Evolutionary conservation across 1,140 invertebrate species (phyloP), one percentile per base, ranked within the genome.

Genomic region (Lethocerus indicus): DNA sequence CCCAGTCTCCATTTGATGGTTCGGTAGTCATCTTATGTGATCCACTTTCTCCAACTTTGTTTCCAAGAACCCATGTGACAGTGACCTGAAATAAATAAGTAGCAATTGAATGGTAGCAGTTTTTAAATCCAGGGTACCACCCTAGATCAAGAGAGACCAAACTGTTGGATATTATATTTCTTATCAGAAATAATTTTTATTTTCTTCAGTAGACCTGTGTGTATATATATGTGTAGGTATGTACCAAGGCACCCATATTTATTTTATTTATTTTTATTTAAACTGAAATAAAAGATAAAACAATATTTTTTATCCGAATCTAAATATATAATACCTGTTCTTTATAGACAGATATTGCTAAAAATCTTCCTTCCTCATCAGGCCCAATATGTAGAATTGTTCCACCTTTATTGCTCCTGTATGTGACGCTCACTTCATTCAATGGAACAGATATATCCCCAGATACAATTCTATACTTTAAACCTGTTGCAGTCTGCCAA

Each of bases 331-430:
- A 71, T 21, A 82, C 73, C 53, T 75, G 72, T 51, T 81, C 78
- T 45, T 75, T 71, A 58, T 74, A 78, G 24, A 81, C 76, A 20
- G 78, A 80, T 35, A 86, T 69, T 1, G 74, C 74, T 58, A 84
- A 82, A 64, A 78, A 75, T 45, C 62, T 58, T 32, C 63, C 59
- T 27, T 63, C 56, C 2, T 62, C 58, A 36, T 69, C 67, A n/a
- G 71, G 68, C 7, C 70, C 67, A 40, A 73, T 68, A 47, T 74
- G 72, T 47, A 87, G 64, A 12, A 84, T 55, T 14, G 78, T 83
- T 47, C 83, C 83, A 35, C 82, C 82, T 3, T 72, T 75, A 24
- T 79, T 78, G 4, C 79, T 83, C 58, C 83, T 70, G 58, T 75
- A 76, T 0, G 69, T 68, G 3, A 81, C 70, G 57, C 73, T 68